Evolutionary conservation across 1,140 invertebrate genomes (phyloP).

Genomic region (Phthorimaea operculella): DNA sequence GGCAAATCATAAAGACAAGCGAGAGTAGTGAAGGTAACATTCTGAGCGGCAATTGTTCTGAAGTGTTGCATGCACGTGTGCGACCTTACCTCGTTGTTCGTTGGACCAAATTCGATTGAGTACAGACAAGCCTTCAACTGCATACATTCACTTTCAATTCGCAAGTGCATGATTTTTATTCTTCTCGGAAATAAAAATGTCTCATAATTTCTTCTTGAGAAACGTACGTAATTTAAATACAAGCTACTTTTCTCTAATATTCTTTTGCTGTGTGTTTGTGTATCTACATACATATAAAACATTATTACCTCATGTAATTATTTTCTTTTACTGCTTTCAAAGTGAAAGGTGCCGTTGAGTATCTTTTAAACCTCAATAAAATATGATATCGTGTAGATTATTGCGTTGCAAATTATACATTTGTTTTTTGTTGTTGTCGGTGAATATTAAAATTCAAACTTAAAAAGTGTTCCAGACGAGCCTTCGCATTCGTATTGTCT

Average conservation of each 20-base stretch:
- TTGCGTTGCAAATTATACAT: too few species aligned
- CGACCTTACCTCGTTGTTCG: conserved; percentile 28
- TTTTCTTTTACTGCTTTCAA: not conserved
- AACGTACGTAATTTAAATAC: too few species aligned
- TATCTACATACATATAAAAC: not conserved
- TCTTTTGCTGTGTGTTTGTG: not conserved
- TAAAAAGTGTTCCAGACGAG: conserved; percentile 14
- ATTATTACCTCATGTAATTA: not conserved
- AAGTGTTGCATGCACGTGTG: conserved; percentile 16
- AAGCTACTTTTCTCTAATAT: too few species aligned
- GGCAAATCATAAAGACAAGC: conserved; percentile 10
- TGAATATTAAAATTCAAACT: too few species aligned
- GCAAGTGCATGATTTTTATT: not conserved
- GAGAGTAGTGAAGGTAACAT: conserved; percentile 24
- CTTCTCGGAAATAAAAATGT: not conserved
- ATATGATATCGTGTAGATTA: too few species aligned
- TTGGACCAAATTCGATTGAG: conserved; percentile 22
- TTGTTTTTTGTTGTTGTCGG: too few species aligned
- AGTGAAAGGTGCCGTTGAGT: conserved; percentile 11
- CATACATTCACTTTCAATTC: conserved; percentile 23
- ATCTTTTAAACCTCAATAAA: not conserved
- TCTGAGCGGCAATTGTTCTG: conserved; percentile 13
- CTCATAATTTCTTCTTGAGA: not conserved
- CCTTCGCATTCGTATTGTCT: conserved; percentile 56
- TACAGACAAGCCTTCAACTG: conserved; percentile 26